These are phyloP conservation scores for Heliconius himera DNA, from an alignment of 1,140 invertebrate genomes.

Conservation along the genomic window DNA sequence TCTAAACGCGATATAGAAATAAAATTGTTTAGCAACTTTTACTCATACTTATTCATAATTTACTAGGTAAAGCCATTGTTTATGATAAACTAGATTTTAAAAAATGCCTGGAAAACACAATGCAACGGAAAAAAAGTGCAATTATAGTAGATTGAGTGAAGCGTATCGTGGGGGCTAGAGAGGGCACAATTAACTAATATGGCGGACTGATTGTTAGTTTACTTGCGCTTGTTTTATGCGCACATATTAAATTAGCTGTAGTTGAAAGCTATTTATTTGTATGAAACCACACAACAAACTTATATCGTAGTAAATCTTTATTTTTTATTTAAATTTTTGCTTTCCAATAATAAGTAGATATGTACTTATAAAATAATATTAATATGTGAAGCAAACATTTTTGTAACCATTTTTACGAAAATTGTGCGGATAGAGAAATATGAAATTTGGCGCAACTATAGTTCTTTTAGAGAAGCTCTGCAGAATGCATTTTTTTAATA, in stretches of 20 bases:
- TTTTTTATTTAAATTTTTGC: not conserved
- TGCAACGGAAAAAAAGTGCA: constrained; percentile 42
- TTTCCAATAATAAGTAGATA: not conserved
- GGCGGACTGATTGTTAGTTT: constrained; percentile 64
- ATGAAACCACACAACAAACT: not conserved
- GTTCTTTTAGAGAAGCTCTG: too few relatives aligned
- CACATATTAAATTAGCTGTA: constrained; percentile 22
- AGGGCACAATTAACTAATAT: constrained; percentile 67
- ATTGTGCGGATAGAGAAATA: too few relatives aligned
- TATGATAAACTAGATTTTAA: constrained; percentile 15
- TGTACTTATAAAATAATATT: too few relatives aligned
- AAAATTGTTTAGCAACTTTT: not conserved
- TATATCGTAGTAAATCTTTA: not conserved
- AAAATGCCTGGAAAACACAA: constrained; percentile 21
- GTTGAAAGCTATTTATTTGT: constrained; percentile 10
- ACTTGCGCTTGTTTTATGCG: constrained; percentile 29
- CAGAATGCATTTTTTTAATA: too few relatives aligned
- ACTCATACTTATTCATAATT: not conserved
- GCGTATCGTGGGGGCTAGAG: constrained; percentile 46
- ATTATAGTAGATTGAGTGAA: constrained; percentile 51
- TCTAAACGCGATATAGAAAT: not conserved
- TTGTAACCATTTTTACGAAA: too few relatives aligned
- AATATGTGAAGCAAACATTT: too few relatives aligned
- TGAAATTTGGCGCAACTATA: too few relatives aligned
- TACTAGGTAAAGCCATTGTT: not conserved